These are phyloP conservation scores for Heterodera filipjevi DNA, from an alignment of 2,888 invertebrate species.

Conservation along the genomic window DNA sequence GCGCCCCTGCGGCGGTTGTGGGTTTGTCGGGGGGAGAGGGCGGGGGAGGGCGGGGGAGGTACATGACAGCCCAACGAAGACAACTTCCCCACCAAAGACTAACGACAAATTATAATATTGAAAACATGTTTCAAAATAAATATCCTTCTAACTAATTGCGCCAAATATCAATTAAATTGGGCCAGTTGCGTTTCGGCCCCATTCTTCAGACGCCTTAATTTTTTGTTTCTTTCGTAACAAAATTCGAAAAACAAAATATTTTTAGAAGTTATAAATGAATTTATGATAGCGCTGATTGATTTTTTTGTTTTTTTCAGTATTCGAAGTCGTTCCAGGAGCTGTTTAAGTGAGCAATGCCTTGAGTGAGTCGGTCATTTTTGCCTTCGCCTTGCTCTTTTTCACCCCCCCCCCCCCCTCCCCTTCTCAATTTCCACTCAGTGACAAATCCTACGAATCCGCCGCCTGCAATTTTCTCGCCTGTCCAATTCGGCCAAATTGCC, in stretches of 20 bases:
- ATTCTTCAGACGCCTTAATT: too few species aligned
- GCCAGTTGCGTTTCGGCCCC: too few species aligned
- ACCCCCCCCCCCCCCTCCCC: constrained; percentile 11
- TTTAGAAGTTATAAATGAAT: too few species aligned
- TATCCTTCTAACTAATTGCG: too few species aligned
- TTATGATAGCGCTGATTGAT: too few species aligned
- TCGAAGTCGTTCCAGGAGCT: constrained; percentile 47
- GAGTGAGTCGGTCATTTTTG: background rate
- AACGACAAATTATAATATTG: too few species aligned
- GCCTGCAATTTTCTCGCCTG: constrained; percentile 61
- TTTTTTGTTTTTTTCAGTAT: constrained; percentile 37
- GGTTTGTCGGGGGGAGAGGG: constrained; percentile 30
- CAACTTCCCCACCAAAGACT: too few species aligned
- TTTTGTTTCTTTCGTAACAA: too few species aligned
- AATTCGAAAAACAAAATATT: too few species aligned
- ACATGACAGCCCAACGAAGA: too few species aligned
- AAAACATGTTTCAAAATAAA: too few species aligned
- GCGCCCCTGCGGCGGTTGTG: constrained; percentile 61
- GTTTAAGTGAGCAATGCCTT: constrained; percentile 54
- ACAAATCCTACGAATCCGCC: constrained; percentile 58
- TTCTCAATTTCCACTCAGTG: constrained; percentile 51
- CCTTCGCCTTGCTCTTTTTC: background rate
- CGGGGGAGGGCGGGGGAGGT: background rate
- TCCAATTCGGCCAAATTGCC: constrained; percentile 54
- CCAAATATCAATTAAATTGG: too few species aligned